Base-by-base conservation (phyloP, 2,113 vertebrate genomes). In the Myiozetetes cayanensis region DNA sequence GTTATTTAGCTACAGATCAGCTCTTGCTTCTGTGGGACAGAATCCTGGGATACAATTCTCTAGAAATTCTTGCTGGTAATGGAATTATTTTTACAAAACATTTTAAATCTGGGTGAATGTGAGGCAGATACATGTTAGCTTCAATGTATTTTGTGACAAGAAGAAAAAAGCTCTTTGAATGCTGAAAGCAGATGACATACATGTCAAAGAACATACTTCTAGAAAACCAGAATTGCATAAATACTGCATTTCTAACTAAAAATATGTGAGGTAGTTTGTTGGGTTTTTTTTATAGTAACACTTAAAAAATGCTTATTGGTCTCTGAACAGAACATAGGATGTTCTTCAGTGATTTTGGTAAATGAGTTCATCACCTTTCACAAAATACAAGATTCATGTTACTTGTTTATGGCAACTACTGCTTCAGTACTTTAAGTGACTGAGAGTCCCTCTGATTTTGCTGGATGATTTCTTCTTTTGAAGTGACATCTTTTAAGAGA, bases 1-100 rank as follows among this genome's bases (percentile, higher is more conserved):
- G 99, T 66, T 99, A 99, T 95, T 98, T 99, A 90, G 99, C 99
- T 79, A 99, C 99, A 37, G 99, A 99, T 97, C 99, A 99, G 83
- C 99, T 99, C 85, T 97, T 99, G 66, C 98, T 99, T 71, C 98
- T 99, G 62, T 99, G 99, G 99, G 99, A 99, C 94, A 98, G 99
- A 92, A 98, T 99, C 96, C 98, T 99, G 67, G 99, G 99, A 56
- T 99, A 99, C 83, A 98, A 99, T 85, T 99, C 99, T 31, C 95
- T 99, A 90, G 99, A 99, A 97, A 97, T 99, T 71, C 98, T 99
- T 67, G 98, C 99, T 95, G 99, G 99, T 99, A 98, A 96, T 96
- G 20, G 13, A 83, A 86, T 67, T 84, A 20, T 74, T 95, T 97
- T 91, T 96, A 25, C 78, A 78, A n/a, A 74, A 58, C 0, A 0